Evolutionary conservation across 2,888 invertebrate species (phyloP), one percentile per base, ranked within the genome.

Genomic region (Thysanoteuthis rhombus): DNA sequence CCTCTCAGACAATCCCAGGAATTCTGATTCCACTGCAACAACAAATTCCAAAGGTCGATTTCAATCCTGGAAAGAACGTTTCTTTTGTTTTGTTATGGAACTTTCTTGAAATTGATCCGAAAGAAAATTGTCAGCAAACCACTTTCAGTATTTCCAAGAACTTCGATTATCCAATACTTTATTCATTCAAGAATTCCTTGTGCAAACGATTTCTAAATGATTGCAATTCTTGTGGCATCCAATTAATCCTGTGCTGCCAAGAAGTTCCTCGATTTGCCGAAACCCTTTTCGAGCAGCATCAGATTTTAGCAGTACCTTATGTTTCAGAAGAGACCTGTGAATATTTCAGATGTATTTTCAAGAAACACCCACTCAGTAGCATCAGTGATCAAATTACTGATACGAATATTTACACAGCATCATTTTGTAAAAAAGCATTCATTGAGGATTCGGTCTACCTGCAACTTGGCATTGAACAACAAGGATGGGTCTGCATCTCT

Each of bases 221-320:
- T 32, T 92, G 92, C 16, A 25, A 39, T n/a, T 45, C 45, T 45
- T 45, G 19, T 45, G 16, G 45, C 40, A 40, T 92, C 32, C 40
- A 92, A 45, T 12, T 92, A 40, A 39, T 92, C 16, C 45, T 40
- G n/a, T 92, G 92, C 22, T 40, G 42, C 36, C 8, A 40, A n/a
- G 92, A 92, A 40, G 45, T 92, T 32, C 92, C 92, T n/a, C 40
- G 8, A 42, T 92, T 92, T 92, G 92, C 92, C n/a, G 42, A 92
- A 42, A 92, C 92, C 19, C n/a, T 92, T 12, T 92, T 92, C 36
- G 42, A 40, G 32, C 92, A 92, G n/a, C 92, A 92, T 40, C n/a
- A 40, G 4, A 92, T 92, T 92, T 40, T 45, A 19, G 45, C 92
- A 45, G 36, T 92, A 12, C n/a, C 92, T 42, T 92, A 92, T 8